Conservation (phyloP, 2,888 invertebrate species). For the Andrena minutula region DNA sequence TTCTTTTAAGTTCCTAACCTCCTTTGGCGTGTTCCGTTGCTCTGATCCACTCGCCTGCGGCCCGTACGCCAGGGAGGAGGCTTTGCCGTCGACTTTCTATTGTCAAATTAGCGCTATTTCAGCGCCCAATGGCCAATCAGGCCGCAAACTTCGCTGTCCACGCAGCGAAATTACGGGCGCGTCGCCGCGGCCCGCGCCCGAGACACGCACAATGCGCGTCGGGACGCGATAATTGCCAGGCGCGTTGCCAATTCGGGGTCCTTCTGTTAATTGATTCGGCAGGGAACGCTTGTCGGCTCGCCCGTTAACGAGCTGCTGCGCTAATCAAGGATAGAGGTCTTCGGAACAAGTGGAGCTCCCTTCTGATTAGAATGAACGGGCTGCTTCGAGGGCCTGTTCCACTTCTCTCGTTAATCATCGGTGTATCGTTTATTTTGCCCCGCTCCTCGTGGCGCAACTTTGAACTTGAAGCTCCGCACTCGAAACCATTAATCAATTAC, state of each 20-base stretch:
- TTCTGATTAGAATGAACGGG: constrained; percentile 9
- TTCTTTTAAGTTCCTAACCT: neutral
- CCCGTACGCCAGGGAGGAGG: no score
- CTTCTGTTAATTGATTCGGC: constrained; percentile 71
- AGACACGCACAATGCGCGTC: constrained; percentile 66
- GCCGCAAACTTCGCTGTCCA: constrained; percentile 58
- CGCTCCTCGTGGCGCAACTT: neutral
- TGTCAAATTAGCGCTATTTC: constrained; percentile 51
- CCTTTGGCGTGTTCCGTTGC: neutral
- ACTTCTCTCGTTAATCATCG: neutral
- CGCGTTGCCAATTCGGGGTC: constrained; percentile 73
- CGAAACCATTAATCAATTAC: constrained; percentile 29
- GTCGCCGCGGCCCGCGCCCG: constrained; percentile 56
- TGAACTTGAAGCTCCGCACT: neutral
- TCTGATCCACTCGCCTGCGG: neutral
- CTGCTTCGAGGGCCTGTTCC: neutral
- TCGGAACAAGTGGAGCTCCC: constrained; percentile 7
- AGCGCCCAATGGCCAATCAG: constrained; percentile 19
- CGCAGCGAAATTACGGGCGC: constrained; percentile 61
- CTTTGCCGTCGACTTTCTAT: neutral
- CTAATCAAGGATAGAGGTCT: constrained; percentile 41
- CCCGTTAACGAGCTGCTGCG: constrained; percentile 55
- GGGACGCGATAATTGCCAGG: constrained; percentile 75
- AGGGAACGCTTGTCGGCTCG: constrained; percentile 60
- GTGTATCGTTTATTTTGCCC: neutral